Percentiles rank a stretch among this genome's conserved stretches.
Evolutionary conservation across 2,113 vertebrate genomes (phyloP).

Genomic region (Rhinoderma darwinii): DNA sequence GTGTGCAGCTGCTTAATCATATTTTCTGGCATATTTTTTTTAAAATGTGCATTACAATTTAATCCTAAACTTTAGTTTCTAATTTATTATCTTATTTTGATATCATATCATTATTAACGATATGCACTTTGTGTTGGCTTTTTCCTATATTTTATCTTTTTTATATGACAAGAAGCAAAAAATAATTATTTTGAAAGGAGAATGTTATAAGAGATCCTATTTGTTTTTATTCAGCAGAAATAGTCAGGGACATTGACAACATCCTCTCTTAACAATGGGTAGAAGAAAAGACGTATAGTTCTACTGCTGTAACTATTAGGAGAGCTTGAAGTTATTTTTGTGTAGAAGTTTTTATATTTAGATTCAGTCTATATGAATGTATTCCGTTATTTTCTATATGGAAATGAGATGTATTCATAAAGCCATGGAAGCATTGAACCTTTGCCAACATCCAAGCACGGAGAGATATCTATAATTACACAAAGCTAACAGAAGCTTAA

Average conservation of each 20-base stretch:
- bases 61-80: too few relatives aligned
- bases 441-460: conserved; percentile 20
- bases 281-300: background rate
- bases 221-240: conserved; percentile 22
- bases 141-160: conserved; percentile 14
- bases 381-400: conserved; percentile 23
- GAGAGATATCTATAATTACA: conserved; percentile 38
- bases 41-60: too few relatives aligned
- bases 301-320: conserved; percentile 14
- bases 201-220: background rate
- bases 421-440: background rate
- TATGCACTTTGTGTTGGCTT: background rate
- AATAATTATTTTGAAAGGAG: background rate
- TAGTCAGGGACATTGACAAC: conserved; percentile 43
- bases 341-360: conserved; percentile 37
- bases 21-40: too few relatives aligned
- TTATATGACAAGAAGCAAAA: background rate
- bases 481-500: background rate
- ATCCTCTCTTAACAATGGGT: conserved; percentile 40
- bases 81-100: too few relatives aligned
- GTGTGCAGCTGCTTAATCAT: too few relatives aligned
- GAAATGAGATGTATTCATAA: conserved; percentile 34
- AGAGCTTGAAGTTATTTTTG: conserved; percentile 34
- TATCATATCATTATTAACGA: too few relatives aligned
- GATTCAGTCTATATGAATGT: conserved; percentile 6